Evolutionary conservation across 2,113 vertebrate species (phyloP).

Genomic region (Solea solea): DNA sequence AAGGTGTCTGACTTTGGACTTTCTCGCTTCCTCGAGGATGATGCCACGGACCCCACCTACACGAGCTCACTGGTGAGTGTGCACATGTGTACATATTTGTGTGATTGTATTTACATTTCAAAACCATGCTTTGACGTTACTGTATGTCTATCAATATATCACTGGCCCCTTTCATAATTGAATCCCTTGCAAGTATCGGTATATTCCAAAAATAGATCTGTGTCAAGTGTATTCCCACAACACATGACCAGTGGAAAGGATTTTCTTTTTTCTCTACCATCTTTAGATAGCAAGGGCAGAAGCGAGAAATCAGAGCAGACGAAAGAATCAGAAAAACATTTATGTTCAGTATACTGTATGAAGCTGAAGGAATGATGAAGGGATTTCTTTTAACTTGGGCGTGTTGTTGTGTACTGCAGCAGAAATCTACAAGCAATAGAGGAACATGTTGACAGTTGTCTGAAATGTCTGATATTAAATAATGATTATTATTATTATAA

Average conservation of each 20-base stretch:
- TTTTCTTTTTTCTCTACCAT: not conserved
- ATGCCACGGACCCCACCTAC: conserved; percentile 93
- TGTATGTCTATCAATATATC: conserved; percentile 34
- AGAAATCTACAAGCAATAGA: not conserved
- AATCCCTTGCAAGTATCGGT: not conserved
- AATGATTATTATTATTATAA: not conserved
- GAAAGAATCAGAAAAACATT: not conserved
- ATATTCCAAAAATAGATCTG: conserved; percentile 18
- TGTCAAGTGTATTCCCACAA: conserved; percentile 8
- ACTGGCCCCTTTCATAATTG: conserved; percentile 1
- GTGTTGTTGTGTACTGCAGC: not conserved
- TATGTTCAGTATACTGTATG: no score
- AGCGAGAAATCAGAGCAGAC: not conserved
- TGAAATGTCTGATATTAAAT: not conserved
- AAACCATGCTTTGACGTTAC: conserved; percentile 37
- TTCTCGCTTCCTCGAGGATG: conserved; percentile 95
- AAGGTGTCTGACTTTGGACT: conserved; percentile 97
- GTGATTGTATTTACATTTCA: conserved; percentile 9
- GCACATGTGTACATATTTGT: conserved; percentile 2
- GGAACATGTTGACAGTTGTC: not conserved
- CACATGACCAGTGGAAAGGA: conserved; percentile 3
- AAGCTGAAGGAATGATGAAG: no score
- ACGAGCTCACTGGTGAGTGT: conserved; percentile 94
- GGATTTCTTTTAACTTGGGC: no score
- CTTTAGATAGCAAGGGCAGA: not conserved